These are phyloP conservation scores for Rhyacophila evoluta DNA, from an alignment of 2,888 invertebrate genomes.

Conservation along the genomic window DNA sequence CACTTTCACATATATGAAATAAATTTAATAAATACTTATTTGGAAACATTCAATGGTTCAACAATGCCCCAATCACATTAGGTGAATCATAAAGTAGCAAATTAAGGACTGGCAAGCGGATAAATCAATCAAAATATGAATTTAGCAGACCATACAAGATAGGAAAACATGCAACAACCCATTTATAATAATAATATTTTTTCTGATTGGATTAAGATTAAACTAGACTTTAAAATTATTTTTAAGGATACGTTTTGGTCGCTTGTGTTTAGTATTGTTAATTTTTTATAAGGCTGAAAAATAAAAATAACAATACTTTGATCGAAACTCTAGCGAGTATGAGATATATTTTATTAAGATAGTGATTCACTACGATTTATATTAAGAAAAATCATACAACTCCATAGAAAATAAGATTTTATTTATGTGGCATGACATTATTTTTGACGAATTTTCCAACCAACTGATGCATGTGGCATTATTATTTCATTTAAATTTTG, in stretches of 20 bases:
- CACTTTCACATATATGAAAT: no score
- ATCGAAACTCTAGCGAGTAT: no score
- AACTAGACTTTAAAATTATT: slow-evolving; percentile 23
- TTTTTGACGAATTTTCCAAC: no score
- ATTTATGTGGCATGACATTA: no score
- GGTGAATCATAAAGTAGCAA: no score
- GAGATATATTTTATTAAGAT: not conserved
- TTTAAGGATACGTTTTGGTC: not conserved
- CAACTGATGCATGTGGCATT: no score
- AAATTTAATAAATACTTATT: no score
- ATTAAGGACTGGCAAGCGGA: no score
- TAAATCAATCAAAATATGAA: no score
- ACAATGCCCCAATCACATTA: no score
- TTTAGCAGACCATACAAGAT: not conserved
- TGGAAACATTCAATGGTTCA: no score
- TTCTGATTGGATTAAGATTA: not conserved
- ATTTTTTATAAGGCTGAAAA: not conserved
- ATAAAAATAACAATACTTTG: not conserved
- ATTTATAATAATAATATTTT: not conserved
- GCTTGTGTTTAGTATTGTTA: not conserved
- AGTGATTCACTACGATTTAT: not conserved
- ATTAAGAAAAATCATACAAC: not conserved
- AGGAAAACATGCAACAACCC: not conserved
- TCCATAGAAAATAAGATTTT: not conserved
- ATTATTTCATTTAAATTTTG: no score